These are phyloP conservation scores for Diaphora mendica DNA, from an alignment of 2,888 invertebrate genomes.

Conservation along the genomic window DNA sequence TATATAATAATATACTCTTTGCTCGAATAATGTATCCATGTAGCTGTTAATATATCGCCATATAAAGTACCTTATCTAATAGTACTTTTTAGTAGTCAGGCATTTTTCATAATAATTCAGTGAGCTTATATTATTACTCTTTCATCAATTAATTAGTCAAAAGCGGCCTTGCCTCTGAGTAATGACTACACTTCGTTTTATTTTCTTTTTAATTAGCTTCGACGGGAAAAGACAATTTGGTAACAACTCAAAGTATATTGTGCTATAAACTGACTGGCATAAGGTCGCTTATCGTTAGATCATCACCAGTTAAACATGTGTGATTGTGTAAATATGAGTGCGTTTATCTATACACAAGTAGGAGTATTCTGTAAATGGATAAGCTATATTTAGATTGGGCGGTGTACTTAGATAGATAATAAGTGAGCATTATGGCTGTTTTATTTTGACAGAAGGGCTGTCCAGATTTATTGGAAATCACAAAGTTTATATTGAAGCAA, in stretches of 20 bases:
- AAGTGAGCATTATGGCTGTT: slow-evolving; percentile 55
- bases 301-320: slow-evolving; percentile 34
- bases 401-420: slow-evolving; percentile 53
- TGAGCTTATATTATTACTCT: slow-evolving; percentile 57
- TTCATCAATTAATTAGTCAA: slow-evolving; percentile 71
- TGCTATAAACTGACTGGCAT: slow-evolving; percentile 31
- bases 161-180: slow-evolving; percentile 67
- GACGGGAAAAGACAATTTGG: slow-evolving; percentile 49
- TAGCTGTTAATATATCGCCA: slow-evolving; percentile 15
- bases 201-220: slow-evolving; percentile 71
- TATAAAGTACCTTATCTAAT: slow-evolving; percentile 30
- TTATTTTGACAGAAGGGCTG: slow-evolving; percentile 45
- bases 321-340: slow-evolving; percentile 43
- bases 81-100: slow-evolving; percentile 44
- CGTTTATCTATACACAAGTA: slow-evolving; percentile 46
- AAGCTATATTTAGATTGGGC: slow-evolving; percentile 59
- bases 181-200: slow-evolving; percentile 68
- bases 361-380: slow-evolving; percentile 57
- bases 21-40: too few relatives aligned
- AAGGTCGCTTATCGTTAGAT: slow-evolving; percentile 44
- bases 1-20: too few relatives aligned
- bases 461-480: slow-evolving; percentile 27
- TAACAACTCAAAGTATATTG: slow-evolving; percentile 28
- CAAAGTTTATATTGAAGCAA: not conserved
- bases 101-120: slow-evolving; percentile 27